Evolutionary conservation across 2,113 vertebrate species (phyloP).

Genomic region (Manacus vitellinus): DNA sequence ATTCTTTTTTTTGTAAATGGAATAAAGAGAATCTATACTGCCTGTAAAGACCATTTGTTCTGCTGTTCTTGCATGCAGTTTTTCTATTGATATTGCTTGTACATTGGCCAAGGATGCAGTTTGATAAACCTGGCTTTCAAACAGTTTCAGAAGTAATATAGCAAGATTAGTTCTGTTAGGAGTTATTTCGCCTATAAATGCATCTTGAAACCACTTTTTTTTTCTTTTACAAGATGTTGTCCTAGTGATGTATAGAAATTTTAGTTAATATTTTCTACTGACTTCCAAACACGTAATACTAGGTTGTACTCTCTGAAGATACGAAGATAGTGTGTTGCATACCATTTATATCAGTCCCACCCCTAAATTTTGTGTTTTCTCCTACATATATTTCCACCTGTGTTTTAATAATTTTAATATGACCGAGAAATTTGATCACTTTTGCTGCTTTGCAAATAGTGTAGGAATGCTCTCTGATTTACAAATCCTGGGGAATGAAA

Average conservation of each 20-base stretch:
- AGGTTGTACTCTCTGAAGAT: background rate
- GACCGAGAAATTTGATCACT: background rate
- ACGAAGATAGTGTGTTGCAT: background rate
- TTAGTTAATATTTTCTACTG: background rate
- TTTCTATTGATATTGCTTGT: background rate
- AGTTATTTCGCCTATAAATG: background rate
- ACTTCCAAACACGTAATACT: background rate
- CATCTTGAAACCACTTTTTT: background rate
- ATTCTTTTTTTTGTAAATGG: background rate
- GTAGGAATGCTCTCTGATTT: background rate
- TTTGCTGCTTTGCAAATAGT: background rate
- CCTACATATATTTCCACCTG: background rate
- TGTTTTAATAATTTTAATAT: background rate
- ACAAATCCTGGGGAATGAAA: background rate
- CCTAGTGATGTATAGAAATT: background rate
- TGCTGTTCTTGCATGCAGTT: background rate
- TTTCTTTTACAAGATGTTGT: background rate
- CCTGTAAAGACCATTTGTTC: background rate
- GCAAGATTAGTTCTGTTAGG: background rate
- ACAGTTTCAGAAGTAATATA: background rate
- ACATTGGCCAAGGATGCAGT: fast-evolving
- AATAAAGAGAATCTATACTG: background rate
- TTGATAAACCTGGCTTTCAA: background rate
- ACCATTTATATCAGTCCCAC: background rate
- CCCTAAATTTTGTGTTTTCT: background rate